phyloP scores from a whole-genome alignment of 2,797 vertebrate genomes.

The Simalia tracyae region DNA sequence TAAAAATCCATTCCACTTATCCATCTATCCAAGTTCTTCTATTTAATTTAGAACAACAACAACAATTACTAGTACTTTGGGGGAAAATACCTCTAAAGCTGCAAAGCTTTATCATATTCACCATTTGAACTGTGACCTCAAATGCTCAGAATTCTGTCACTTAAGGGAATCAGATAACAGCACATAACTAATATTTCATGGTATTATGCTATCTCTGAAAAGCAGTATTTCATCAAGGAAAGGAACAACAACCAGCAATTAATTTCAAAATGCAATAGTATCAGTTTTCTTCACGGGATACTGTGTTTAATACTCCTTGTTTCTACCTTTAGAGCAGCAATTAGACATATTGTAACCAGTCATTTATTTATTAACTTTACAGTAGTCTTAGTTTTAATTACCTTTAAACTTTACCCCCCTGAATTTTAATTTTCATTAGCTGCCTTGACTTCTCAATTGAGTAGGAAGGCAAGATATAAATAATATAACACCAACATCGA shows the following conservation, averaged over 20 bases:
- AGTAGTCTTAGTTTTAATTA: not conserved
- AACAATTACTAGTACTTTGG: not conserved
- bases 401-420: not conserved
- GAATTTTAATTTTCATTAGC: not conserved
- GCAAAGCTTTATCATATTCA: not conserved
- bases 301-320: not conserved
- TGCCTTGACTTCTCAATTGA: not conserved
- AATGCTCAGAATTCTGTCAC: not conserved
- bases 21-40: not conserved
- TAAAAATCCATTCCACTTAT: not conserved
- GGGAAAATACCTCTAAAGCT: not conserved
- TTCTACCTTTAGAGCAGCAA: not conserved
- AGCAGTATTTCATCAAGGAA: not conserved
- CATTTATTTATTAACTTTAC: not conserved
- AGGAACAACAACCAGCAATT: not conserved
- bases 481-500: not conserved
- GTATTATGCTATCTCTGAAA: not conserved
- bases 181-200: not conserved
- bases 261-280: not conserved
- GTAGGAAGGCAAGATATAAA: not conserved
- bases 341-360: not conserved
- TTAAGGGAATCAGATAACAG: not conserved
- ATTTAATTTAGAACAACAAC: not conserved
- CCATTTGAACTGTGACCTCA: not conserved
- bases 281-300: not conserved